Base-by-base conservation (phyloP, 2,113 vertebrate species). In the Cyprinodon brontotheroides region DNA sequence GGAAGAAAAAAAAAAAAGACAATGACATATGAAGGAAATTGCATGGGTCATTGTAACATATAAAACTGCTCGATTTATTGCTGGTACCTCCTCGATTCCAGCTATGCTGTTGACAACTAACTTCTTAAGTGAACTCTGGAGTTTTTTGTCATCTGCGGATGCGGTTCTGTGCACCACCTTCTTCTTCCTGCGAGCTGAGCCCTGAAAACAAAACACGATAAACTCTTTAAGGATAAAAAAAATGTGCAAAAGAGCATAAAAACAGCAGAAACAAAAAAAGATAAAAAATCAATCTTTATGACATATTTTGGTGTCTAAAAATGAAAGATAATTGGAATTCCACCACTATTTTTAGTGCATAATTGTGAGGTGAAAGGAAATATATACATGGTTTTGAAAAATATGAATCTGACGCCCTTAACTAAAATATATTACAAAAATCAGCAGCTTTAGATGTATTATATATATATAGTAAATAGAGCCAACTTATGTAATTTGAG, bases 141-240 rank as follows among this genome's bases (percentile, higher is more conserved):
- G 97, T 83, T 99, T 99, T 87, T 99, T 99, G 83, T 99, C 98
- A 91, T 99, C 98, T 86, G 97, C 97, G 8, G 97, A 97, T 60
- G 97, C 97, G 71, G 98, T 99, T 95, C 97, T 96, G 78, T 98
- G 97, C 29, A 99, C 97, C 75, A 99, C 97, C 96, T 99, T 99
- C 97, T 98, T 99, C 98, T 99, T 99, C 95, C 98, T 96, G 88
- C 97, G 97, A 67, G 97, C 97, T 20, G 38, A 64, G 14, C 62
- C 62, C 62, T 64, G 38, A 17, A 40, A 41, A 15, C 39, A 65
- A 11, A n/a, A 41, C 39, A 65, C 62, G 41, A 41, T 41, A 65
- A n/a, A 20, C 8, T n/a, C 50, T 57, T 57, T 20, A 57, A 9
- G 8, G 50, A 57, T 57, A 57, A n/a, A n/a, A 8, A 7, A 10